Evolutionary conservation across 2,797 vertebrate species (phyloP).

Genomic region (Loris lydekkerianus): DNA sequence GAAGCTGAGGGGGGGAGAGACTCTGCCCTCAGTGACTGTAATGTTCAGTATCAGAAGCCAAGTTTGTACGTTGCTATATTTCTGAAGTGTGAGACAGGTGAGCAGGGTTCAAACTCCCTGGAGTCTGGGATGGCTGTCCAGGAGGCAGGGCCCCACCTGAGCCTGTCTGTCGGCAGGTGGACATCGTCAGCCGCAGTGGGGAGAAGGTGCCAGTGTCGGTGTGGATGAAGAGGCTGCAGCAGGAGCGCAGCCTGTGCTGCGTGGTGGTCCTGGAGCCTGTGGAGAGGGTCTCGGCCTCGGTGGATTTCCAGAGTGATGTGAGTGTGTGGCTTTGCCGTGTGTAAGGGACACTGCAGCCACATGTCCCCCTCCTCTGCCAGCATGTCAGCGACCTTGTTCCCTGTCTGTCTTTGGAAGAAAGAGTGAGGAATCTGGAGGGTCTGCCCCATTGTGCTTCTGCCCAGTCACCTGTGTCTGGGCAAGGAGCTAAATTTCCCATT

Average conservation of each 20-base stretch:
- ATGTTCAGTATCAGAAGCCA: background rate
- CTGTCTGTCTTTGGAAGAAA: background rate
- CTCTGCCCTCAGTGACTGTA: background rate
- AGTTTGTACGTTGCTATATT: background rate
- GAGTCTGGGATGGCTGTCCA: background rate
- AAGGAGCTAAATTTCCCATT: background rate
- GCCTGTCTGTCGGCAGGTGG: constrained; percentile 88
- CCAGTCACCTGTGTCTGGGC: background rate
- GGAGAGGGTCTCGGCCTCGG: constrained; percentile 91
- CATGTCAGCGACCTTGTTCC: fast-evolving
- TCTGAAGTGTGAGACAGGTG: background rate
- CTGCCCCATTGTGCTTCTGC: background rate
- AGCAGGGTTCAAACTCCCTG: fast-evolving
- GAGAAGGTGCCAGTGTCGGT: constrained; percentile 92
- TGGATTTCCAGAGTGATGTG: constrained; percentile 92
- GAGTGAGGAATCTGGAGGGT: background rate
- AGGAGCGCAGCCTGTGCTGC: constrained; percentile 82
- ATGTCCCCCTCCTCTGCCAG: fast-evolving
- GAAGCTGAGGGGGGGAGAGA: background rate
- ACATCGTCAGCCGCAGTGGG: constrained; percentile 87
- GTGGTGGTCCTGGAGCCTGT: constrained; percentile 93
- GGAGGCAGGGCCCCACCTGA: background rate
- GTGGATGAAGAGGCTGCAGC: constrained; percentile 88
- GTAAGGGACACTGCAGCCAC: too few relatives aligned
- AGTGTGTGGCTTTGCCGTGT: constrained; percentile 70